A percentile compares a stretch with the other conserved stretches of the same genome.
Evolutionary conservation across 2,113 vertebrate genomes (phyloP).

Genomic region (Oceanites oceanicus): DNA sequence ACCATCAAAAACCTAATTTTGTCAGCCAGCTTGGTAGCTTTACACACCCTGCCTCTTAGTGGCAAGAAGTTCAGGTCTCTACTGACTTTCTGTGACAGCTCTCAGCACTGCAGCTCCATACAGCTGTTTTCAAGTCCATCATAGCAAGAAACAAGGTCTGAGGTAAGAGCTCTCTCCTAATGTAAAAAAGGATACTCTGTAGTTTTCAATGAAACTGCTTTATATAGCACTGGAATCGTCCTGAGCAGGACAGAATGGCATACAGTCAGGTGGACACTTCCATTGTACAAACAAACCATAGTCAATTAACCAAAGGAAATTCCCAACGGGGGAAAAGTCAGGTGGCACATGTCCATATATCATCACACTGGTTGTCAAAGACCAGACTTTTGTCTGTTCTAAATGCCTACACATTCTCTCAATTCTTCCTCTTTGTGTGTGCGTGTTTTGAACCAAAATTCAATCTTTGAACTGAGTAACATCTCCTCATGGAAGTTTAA

Average conservation of each 20-base stretch:
- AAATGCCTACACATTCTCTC: background rate
- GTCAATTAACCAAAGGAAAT: background rate
- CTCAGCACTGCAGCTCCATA: background rate
- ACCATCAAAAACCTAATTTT: background rate
- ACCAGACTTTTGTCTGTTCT: background rate
- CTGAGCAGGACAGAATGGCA: background rate
- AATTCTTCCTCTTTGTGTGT: background rate
- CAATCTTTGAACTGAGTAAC: background rate
- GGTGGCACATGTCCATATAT: rapidly evolving
- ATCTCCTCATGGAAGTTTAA: background rate
- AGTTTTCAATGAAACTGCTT: background rate
- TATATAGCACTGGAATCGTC: background rate
- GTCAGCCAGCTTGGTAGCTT: background rate
- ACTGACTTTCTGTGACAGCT: background rate
- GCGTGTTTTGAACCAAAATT: background rate
- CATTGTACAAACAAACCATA: rapidly evolving
- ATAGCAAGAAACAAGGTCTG: background rate
- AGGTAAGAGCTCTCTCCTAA: background rate
- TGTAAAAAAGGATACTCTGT: background rate
- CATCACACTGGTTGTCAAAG: background rate
- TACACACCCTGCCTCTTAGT: background rate
- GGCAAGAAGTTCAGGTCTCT: background rate
- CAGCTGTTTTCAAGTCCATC: background rate
- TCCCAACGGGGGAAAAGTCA: background rate
- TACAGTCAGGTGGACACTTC: background rate